These are phyloP conservation scores for Euschistus heros DNA, from an alignment of 1,140 invertebrate species.

Conservation along the genomic window DNA sequence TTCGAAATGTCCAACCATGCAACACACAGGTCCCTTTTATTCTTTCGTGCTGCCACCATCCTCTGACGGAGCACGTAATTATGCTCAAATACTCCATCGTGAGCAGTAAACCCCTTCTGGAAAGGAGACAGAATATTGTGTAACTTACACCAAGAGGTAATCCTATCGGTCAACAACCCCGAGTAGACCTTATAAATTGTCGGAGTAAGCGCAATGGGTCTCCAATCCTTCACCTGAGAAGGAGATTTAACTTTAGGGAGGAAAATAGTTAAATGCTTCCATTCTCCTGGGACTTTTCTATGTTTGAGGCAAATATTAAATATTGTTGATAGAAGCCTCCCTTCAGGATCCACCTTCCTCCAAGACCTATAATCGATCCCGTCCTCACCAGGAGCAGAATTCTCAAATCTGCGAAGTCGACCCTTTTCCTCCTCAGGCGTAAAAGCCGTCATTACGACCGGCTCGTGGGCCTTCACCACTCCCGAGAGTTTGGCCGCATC, in stretches of 20 bases:
- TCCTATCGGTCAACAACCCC: constrained; percentile 25
- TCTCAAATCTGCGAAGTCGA: constrained; percentile 25
- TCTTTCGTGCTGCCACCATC: constrained; percentile 28
- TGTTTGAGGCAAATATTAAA: constrained; percentile 24
- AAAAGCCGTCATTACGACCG: neutral
- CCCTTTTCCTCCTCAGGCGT: constrained; percentile 17
- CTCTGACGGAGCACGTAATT: neutral
- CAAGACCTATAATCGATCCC: constrained; percentile 26
- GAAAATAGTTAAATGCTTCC: constrained; percentile 32
- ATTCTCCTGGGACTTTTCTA: constrained; percentile 21
- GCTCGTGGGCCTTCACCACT: neutral
- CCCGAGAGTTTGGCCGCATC: neutral
- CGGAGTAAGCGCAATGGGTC: constrained; percentile 32
- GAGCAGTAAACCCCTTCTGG: neutral
- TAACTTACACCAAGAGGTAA: neutral
- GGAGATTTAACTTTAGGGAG: constrained; percentile 33
- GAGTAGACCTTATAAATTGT: constrained; percentile 33
- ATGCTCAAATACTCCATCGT: constrained; percentile 18
- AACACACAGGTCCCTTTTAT: constrained; percentile 28
- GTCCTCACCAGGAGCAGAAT: constrained; percentile 31
- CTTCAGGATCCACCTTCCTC: constrained; percentile 7
- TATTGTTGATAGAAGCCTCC: constrained; percentile 21
- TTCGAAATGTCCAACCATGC: constrained; percentile 33
- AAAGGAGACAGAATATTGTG: neutral
- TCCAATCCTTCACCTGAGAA: constrained; percentile 32